Percentiles rank a stretch among this genome's conserved stretches.
phyloP scores from a whole-genome alignment of 2,888 invertebrate genomes.

The Pristionchus mayeri region DNA sequence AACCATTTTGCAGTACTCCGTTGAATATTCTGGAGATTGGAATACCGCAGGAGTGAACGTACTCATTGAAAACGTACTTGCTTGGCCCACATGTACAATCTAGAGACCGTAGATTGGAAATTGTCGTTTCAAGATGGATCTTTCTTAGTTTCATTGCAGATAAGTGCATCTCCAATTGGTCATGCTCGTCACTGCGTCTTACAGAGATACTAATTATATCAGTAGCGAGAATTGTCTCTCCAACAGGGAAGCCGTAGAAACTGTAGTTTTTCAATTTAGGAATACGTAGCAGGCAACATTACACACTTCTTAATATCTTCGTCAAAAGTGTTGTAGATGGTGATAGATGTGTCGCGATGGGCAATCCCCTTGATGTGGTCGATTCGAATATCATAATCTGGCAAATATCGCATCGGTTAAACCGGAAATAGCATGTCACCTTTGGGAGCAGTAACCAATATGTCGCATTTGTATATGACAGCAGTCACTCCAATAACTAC shows the following conservation, averaged over 20 bases:
- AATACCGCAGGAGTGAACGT: background rate
- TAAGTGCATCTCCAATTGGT: background rate
- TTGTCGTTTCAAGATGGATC: background rate
- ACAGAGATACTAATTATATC: background rate
- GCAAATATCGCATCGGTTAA: no score
- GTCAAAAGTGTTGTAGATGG: background rate
- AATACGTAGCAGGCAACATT: background rate
- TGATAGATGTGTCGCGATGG: background rate
- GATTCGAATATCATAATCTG: background rate
- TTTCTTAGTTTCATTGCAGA: background rate
- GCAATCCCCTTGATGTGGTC: background rate
- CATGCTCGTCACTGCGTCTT: background rate
- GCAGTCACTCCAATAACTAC: background rate
- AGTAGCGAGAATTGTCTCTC: background rate
- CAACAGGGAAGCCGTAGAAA: background rate
- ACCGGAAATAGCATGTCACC: no score
- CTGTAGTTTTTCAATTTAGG: no score
- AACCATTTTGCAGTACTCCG: background rate
- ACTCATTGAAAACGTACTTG: background rate
- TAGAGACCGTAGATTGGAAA: background rate
- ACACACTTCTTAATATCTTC: background rate
- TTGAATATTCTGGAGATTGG: background rate
- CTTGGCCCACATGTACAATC: background rate
- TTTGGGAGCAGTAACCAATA: background rate
- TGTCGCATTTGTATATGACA: background rate